Evolutionary conservation across 2,888 invertebrate species (phyloP), one percentile per base, ranked within the genome.

Genomic region (Conops quadrifasciatus): DNA sequence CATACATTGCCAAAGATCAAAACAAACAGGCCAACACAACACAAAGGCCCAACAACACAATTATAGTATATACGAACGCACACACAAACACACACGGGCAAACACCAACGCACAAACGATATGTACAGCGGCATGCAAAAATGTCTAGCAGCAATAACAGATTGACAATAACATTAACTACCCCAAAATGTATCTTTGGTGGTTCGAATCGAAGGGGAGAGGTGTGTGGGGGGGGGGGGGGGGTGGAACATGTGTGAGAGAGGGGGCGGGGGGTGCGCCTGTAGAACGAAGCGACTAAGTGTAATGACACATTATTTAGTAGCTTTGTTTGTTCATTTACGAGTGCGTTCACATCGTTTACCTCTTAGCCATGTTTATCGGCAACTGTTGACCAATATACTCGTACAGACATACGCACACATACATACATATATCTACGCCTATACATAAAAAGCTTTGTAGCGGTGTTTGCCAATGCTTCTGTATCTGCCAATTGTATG

Each of bases 321-420:
- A 28, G 24, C 28, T 28, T 24, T 58, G 58, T 58, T 24, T 49
- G 49, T 49, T 49, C 24, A 24, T 53, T 19, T 24, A 53, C n/a
- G n/a, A n/a, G n/a, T n/a, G n/a, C n/a, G n/a, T n/a, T n/a, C 36
- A 36, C 5, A 36, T 36, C 36, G 36, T 36, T 28, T 28, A 63
- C 45, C 63, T 63, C 26, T 63, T 26, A 47, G 47, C 63, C 63
- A 63, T 47, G 63, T 63, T 63, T 63, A 45, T n/a, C n/a, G n/a
- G 7, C 45, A 28, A 45, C n/a, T 63, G 26, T 30, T 65, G 49
- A 51, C 65, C 51, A 65, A 65, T 16, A 62, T 36, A 58, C 16
- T 26, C 16, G 21, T n/a, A 53, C 53, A 53, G 9, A 36, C 36
- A 36, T 9, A 36, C 36, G 36, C 9, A 9, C 36, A 36, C 9